Conservation (phyloP, 2,797 vertebrate species). For the Lacerta viridis region DNA sequence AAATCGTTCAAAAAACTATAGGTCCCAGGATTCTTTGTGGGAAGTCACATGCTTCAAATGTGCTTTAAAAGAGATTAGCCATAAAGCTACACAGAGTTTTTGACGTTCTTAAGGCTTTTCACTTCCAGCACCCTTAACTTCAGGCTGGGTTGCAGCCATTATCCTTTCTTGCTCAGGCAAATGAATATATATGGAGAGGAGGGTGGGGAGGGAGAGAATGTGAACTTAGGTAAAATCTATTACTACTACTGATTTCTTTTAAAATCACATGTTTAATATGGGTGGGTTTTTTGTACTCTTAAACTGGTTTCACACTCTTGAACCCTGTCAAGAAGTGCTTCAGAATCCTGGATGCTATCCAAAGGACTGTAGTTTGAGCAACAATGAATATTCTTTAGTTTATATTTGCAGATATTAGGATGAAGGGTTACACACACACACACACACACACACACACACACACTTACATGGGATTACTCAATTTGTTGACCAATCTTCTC, state of each 20-base stretch:
- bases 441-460: too few species aligned
- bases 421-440: neutral
- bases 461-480: neutral
- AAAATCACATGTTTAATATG: neutral
- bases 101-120: neutral
- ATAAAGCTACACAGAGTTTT: neutral
- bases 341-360: neutral
- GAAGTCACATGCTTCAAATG: too few species aligned
- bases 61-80: neutral
- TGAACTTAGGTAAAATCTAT: neutral
- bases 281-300: neutral
- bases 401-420: neutral
- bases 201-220: too few species aligned
- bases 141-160: neutral
- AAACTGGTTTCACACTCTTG: neutral
- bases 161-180: too few species aligned
- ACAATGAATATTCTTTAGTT: neutral
- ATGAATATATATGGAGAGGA: too few species aligned
- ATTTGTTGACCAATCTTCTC: slow-evolving; percentile 18
- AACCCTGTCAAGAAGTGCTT: neutral
- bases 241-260: neutral
- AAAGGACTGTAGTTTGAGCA: neutral
- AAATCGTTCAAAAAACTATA: too few species aligned
- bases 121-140: neutral
- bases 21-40: too few species aligned